Percentiles rank a stretch among this genome's conserved stretches.
phyloP scores from a whole-genome alignment of 1,140 invertebrate genomes.

The Thaumetopoea pityocampa region DNA sequence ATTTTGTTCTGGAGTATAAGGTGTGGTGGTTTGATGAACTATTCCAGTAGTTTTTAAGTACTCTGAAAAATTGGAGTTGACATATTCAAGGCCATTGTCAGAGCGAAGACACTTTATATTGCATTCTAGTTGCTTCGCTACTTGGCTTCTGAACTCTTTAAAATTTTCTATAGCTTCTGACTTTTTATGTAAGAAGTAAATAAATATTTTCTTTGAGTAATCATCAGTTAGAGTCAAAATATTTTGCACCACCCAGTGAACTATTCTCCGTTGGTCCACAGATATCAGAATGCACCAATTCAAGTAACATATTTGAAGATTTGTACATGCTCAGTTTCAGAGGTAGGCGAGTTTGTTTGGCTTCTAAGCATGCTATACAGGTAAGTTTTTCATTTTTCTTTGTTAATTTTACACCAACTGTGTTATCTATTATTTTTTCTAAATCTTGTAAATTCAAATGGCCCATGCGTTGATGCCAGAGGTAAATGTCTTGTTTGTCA shows the following conservation, averaged over 20 bases:
- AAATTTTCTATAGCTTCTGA: conserved; percentile 40
- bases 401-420: background rate
- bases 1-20: conserved; percentile 58
- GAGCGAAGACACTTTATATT: conserved; percentile 36
- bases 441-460: conserved; percentile 24
- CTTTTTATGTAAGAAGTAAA: conserved; percentile 57
- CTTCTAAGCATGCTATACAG: conserved; percentile 4
- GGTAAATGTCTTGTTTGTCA: conserved; percentile 8
- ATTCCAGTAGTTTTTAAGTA: conserved; percentile 44
- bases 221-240: conserved; percentile 67
- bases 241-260: conserved; percentile 37
- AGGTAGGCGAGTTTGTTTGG: conserved; percentile 1
- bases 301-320: conserved; percentile 2
- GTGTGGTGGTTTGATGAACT: conserved; percentile 21
- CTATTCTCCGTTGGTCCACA: conserved; percentile 48
- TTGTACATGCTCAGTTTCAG: background rate
- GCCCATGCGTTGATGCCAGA: conserved; percentile 26
- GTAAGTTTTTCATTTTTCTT: background rate
- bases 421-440: conserved; percentile 16
- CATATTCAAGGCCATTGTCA: conserved; percentile 63
- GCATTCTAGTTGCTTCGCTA: conserved; percentile 39
- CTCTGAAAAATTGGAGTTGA: conserved; percentile 34
- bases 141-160: conserved; percentile 28
- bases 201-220: conserved; percentile 36
- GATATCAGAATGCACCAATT: too few relatives aligned